Evolutionary conservation across 2,888 invertebrate genomes (phyloP), one percentile per base, ranked within the genome.

Genomic region (Andrena marginata): DNA sequence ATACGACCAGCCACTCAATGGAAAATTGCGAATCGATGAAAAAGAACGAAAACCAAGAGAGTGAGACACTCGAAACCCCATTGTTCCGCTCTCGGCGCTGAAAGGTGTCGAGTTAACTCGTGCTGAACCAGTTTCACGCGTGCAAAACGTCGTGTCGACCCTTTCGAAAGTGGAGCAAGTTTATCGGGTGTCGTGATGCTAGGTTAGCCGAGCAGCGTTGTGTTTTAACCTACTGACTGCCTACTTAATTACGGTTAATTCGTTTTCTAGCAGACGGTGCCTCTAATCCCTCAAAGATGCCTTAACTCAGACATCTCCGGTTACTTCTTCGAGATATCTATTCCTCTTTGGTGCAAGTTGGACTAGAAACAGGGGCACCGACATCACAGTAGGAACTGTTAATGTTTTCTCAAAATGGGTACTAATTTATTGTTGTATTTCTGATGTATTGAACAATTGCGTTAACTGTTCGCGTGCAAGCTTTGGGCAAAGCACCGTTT

Each of bases 121-220:
- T n/a, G 69, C 26, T 56, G 78, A 77, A 74, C 80, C 77, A 85
- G 81, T 87, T 87, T 81, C 51, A 63, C 48, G 65, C 33, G 51
- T 67, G 67, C 70, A 72, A 79, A 73, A 70, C 69, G 59, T 73
- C 59, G 67, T 71, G 77, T 60, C 64, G 81, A 80, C 80, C 80
- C 86, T 86, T 84, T 87, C 77, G 85, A 90, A 91, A 91, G 89
- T 90, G 82, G 90, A 90, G 83, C 90, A 87, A 89, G 83, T 87
- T 90, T 90, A 89, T 89, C 88, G 85, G 84, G 72, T 89, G 87
- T 89, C 89, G 73, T 68, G 70, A 69, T 56, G 71, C 31, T 31
- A 80, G 75, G 85, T 89, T 87, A 88, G 73, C 42, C 75, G 82
- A 87, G 86, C 80, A 79, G 68, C 13, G 29, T 23, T 51, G 54